Percentiles rank a stretch among this genome's conserved stretches.
Evolutionary conservation across 1,140 invertebrate species (phyloP).

Genomic region (Leptinotarsa defecta): DNA sequence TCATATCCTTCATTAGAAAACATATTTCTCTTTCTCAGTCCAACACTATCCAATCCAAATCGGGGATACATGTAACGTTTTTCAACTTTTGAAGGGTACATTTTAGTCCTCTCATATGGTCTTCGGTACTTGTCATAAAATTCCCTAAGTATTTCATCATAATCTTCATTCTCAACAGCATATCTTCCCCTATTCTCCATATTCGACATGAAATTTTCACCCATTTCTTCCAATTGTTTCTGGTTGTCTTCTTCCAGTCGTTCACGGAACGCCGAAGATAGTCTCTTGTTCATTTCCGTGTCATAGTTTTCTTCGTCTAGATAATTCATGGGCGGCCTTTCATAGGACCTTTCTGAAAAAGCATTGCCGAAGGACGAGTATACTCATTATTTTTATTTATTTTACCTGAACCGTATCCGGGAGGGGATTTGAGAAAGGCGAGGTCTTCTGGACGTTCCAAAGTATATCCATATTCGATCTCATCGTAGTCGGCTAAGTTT

Average conservation of each 20-base stretch:
- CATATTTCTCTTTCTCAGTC: conserved; percentile 39
- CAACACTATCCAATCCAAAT: conserved; percentile 48
- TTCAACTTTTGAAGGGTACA: conserved; percentile 21
- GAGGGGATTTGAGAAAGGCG: conserved; percentile 36
- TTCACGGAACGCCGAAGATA: conserved; percentile 62
- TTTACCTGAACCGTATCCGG: conserved; percentile 34
- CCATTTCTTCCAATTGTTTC: conserved; percentile 61
- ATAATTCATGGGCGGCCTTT: conserved; percentile 35
- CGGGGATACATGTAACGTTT: conserved; percentile 42
- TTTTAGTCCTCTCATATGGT: conserved; percentile 33
- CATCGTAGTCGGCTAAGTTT: conserved; percentile 44
- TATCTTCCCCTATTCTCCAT: conserved; percentile 57
- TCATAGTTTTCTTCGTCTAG: conserved; percentile 41
- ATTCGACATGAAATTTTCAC: conserved; percentile 62
- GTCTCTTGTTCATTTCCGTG: conserved; percentile 39
- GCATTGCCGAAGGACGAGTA: not conserved
- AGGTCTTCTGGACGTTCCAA: conserved; percentile 40
- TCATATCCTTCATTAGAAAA: conserved; percentile 30
- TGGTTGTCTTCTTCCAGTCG: conserved; percentile 50
- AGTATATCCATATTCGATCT: conserved; percentile 41
- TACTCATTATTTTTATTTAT: not conserved
- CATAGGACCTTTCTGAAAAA: conserved; percentile 14
- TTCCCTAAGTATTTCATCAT: conserved; percentile 61
- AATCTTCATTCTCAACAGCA: conserved; percentile 60
- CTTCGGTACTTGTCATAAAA: conserved; percentile 66